Percentiles rank a stretch among this genome's conserved stretches.
phyloP scores from a whole-genome alignment of 1,140 invertebrate species.

The Araneus ventricosus region DNA sequence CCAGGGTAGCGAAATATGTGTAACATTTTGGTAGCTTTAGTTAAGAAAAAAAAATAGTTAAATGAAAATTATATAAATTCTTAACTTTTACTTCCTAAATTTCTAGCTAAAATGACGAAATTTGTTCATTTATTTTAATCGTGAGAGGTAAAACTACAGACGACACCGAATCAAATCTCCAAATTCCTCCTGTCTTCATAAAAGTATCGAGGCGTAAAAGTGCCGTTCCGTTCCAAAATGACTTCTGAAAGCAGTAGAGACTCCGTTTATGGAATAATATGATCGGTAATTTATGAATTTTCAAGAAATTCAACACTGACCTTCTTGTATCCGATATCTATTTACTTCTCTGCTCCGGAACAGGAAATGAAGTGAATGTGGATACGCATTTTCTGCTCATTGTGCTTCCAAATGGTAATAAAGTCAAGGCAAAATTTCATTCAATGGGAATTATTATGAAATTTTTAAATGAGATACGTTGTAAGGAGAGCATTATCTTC shows the following conservation, averaged over 20 bases:
- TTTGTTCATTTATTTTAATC: background rate
- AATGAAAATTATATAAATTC: too few relatives aligned
- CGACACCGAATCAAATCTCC: background rate
- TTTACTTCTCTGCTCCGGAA: background rate
- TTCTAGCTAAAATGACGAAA: background rate
- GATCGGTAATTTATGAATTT: constrained; percentile 5
- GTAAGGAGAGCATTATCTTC: too few relatives aligned
- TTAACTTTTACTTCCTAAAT: background rate
- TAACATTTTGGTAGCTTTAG: too few relatives aligned
- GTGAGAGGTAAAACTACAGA: background rate
- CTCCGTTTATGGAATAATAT: background rate
- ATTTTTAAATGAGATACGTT: too few relatives aligned
- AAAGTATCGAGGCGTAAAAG: background rate
- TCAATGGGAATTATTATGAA: too few relatives aligned
- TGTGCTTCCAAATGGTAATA: background rate
- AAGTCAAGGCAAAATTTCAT: background rate
- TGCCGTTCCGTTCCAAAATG: background rate
- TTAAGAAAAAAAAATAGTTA: too few relatives aligned
- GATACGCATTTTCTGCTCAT: background rate
- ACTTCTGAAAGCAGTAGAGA: background rate
- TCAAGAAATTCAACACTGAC: background rate
- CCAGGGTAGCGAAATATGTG: too few relatives aligned
- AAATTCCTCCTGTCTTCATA: background rate
- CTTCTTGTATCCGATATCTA: background rate
- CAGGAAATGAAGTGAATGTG: background rate